phyloP scores from a whole-genome alignment of 2,797 vertebrate genomes.

The Dipus sagitta region DNA sequence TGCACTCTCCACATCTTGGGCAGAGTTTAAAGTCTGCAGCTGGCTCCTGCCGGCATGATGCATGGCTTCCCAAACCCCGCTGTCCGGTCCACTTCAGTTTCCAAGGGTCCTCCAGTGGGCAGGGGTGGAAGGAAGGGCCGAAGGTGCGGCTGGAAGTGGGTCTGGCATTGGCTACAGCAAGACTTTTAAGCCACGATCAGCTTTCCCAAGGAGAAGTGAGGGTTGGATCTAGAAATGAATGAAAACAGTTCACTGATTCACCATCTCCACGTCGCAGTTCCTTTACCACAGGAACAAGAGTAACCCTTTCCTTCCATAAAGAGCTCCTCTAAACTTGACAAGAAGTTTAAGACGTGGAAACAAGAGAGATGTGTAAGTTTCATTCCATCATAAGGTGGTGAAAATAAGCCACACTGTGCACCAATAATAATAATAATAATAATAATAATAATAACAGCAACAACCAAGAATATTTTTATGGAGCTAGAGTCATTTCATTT shows the following conservation, averaged over 20 bases:
- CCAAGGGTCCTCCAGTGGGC: slow-evolving; percentile 77
- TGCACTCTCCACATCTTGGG: slow-evolving; percentile 89
- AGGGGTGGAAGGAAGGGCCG: slow-evolving; percentile 62
- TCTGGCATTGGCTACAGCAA: slow-evolving; percentile 80
- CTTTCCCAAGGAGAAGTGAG: slow-evolving; percentile 79
- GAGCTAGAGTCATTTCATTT: slow-evolving; percentile 52
- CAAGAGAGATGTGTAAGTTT: not conserved
- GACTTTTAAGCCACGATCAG: slow-evolving; percentile 84
- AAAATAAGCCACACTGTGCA: slow-evolving; percentile 3
- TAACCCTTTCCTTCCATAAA: slow-evolving; percentile 72
- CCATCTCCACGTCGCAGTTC: slow-evolving; percentile 81
- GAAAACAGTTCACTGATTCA: slow-evolving; percentile 87
- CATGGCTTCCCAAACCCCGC: slow-evolving; percentile 86
- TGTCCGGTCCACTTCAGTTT: slow-evolving; percentile 76
- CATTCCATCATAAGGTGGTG: slow-evolving; percentile 50
- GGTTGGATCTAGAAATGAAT: slow-evolving; percentile 88
- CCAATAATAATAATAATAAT: slow-evolving; percentile 20
- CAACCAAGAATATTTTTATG: slow-evolving; percentile 29
- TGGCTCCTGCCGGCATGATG: slow-evolving; percentile 84
- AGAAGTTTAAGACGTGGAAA: not conserved
- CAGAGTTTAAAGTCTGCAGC: slow-evolving; percentile 80
- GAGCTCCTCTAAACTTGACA: not conserved
- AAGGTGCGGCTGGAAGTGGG: slow-evolving; percentile 74
- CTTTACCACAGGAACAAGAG: slow-evolving; percentile 66
- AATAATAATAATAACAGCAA: slow-evolving; percentile 24